Conservation (phyloP, 2,113 vertebrate genomes). For the Chloroceryle aenea region DNA sequence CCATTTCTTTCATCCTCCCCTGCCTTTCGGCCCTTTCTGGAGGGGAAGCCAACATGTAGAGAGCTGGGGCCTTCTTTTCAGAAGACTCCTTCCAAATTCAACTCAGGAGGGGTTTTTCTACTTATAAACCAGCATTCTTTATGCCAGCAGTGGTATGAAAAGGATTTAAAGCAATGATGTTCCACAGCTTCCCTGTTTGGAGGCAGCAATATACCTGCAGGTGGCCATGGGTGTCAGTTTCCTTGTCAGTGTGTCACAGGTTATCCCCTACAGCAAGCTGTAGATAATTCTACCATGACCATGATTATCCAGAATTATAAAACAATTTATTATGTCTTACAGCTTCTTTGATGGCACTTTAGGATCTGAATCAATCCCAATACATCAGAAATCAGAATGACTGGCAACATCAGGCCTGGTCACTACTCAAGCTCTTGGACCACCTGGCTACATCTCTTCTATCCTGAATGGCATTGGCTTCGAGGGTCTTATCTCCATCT, state of each 20-base stretch:
- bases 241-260: neutral
- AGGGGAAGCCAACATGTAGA: accelerated
- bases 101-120: neutral
- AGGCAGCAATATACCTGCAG: neutral
- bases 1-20: neutral
- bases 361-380: neutral
- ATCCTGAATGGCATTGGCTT: neutral
- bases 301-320: neutral
- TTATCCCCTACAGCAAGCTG: neutral
- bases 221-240: accelerated
- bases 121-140: neutral
- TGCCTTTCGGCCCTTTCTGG: neutral
- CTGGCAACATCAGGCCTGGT: neutral
- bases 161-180: neutral
- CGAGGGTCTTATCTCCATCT: neutral
- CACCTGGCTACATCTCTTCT: accelerated
- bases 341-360: neutral
- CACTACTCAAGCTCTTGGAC: neutral
- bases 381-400: neutral
- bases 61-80: neutral
- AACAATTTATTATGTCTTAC: neutral
- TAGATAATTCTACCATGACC: neutral
- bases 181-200: neutral
- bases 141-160: neutral
- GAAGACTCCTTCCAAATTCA: neutral